phyloP scores from a whole-genome alignment of 2,888 invertebrate genomes.

The Dryomyza anilis region DNA sequence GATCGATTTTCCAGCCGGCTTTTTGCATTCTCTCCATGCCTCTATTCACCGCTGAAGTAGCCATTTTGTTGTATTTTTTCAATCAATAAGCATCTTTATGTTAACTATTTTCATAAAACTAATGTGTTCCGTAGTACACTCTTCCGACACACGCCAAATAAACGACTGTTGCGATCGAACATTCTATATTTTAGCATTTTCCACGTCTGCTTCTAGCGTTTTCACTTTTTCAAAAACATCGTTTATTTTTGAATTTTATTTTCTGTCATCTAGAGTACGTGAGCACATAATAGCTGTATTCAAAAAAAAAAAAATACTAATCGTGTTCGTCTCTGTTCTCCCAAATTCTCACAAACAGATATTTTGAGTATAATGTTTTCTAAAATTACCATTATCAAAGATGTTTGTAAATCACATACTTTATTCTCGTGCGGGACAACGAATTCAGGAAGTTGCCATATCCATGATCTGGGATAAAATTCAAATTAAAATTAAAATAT shows the following conservation, averaged over 20 bases:
- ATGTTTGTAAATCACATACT: too few relatives aligned
- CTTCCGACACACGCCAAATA: conserved; percentile 35
- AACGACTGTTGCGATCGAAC: conserved; percentile 36
- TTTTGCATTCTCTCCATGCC: conserved; percentile 49
- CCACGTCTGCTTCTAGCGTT: not conserved
- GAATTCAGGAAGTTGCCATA: too few relatives aligned
- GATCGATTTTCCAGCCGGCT: conserved; percentile 56
- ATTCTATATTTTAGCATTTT: conserved; percentile 9
- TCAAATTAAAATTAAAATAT: too few relatives aligned
- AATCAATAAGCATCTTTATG: too few relatives aligned
- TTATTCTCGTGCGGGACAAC: too few relatives aligned
- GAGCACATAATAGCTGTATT: not conserved
- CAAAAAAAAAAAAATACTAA: not conserved
- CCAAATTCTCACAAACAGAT: not conserved
- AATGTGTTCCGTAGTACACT: conserved; percentile 24
- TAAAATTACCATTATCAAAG: too few relatives aligned
- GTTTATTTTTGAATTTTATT: conserved; percentile 19
- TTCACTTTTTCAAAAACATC: not conserved
- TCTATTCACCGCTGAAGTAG: conserved; percentile 33
- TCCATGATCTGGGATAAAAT: too few relatives aligned
- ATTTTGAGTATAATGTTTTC: too few relatives aligned
- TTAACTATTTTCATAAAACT: not conserved
- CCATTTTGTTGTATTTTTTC: conserved; percentile 37
- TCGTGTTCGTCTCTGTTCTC: not conserved
- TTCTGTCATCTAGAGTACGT: conserved; percentile 4